Evolutionary conservation across 2,888 invertebrate species (phyloP).

Genomic region (Catocala sponsa): DNA sequence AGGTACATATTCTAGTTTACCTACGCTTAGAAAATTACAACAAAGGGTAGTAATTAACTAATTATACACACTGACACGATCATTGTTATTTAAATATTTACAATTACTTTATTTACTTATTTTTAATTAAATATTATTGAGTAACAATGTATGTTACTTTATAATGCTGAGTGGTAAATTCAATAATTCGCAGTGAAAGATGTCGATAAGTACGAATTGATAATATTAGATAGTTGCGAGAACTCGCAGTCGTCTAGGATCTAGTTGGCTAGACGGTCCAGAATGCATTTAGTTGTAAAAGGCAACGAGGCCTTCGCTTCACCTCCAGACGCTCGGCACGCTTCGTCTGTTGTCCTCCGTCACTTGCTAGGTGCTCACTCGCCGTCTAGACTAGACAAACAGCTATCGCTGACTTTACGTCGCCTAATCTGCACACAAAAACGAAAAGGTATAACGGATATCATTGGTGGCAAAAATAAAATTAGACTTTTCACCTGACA

Average conservation of each 20-base stretch:
- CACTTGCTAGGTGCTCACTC: constrained; percentile 55
- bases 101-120: no score
- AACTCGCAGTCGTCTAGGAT: constrained; percentile 41
- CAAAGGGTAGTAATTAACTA: no score
- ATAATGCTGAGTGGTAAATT: no score
- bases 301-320: constrained; percentile 74
- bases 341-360: constrained; percentile 72
- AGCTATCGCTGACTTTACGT: constrained; percentile 60
- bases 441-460: constrained; percentile 34
- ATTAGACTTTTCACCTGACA: constrained; percentile 13
- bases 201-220: constrained; percentile 24
- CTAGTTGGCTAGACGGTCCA: constrained; percentile 52
- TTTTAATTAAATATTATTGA: no score
- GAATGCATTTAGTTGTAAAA: constrained; percentile 72
- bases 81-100: no score
- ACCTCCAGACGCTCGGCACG: constrained; percentile 77
- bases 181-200: constrained; percentile 3
- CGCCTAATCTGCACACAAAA: constrained; percentile 46
- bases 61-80: no score
- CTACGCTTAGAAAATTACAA: no score
- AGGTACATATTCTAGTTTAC: no score
- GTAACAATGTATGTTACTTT: no score
- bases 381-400: constrained; percentile 78
- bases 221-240: constrained; percentile 29
- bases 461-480: constrained; percentile 15